Conservation (phyloP, 2,113 vertebrate species). For the Apteryx mantelli region DNA sequence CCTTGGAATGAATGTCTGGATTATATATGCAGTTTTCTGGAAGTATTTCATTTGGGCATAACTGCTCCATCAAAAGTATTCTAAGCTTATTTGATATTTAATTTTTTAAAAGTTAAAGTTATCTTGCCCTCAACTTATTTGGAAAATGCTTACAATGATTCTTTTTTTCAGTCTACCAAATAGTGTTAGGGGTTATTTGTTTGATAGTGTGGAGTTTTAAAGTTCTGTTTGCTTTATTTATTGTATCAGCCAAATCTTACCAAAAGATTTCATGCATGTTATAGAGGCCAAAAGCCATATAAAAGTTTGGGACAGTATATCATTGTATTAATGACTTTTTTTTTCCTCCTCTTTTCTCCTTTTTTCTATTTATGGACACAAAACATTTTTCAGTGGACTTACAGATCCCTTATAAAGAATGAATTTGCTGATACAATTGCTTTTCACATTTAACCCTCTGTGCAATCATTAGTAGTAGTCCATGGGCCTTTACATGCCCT, state of each 20-base stretch:
- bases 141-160: not conserved
- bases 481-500: not conserved
- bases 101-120: not conserved
- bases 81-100: not conserved
- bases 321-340: not conserved
- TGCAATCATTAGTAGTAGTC: not conserved
- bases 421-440: not conserved
- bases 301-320: not conserved
- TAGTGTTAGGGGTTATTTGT: not conserved
- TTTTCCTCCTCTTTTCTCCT: accelerated
- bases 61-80: not conserved
- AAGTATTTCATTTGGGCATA: not conserved
- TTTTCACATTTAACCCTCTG: not conserved
- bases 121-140: not conserved
- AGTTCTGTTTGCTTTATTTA: not conserved
- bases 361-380: not conserved
- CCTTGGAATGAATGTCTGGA: not conserved
- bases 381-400: not conserved
- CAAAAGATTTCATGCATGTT: not conserved
- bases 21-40: not conserved
- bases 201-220: not conserved
- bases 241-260: not conserved
- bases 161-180: not conserved
- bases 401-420: not conserved
- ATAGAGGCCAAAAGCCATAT: not conserved